These are phyloP conservation scores for Halictus quadricinctus DNA, from an alignment of 2,888 invertebrate species.

Conservation along the genomic window DNA sequence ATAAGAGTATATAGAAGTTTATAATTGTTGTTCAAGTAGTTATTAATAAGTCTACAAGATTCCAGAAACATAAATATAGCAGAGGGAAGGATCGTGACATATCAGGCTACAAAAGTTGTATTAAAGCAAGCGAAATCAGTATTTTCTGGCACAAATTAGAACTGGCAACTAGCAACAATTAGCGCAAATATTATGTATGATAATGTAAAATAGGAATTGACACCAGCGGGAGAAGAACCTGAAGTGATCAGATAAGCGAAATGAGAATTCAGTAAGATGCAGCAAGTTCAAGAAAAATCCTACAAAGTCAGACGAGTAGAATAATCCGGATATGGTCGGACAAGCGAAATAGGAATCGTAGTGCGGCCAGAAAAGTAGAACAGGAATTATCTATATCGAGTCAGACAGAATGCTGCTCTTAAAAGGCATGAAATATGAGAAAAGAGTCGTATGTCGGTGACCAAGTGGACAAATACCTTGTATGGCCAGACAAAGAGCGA, in stretches of 20 bases:
- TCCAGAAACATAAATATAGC: too few relatives aligned
- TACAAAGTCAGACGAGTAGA: not conserved
- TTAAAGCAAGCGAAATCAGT: not conserved
- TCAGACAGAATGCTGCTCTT: not conserved
- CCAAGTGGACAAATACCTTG: conserved; percentile 3
- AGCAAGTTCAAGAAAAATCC: not conserved
- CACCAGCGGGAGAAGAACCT: not conserved
- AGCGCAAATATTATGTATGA: not conserved
- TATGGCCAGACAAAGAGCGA: not conserved
- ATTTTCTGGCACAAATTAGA: not conserved
- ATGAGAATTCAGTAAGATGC: not conserved
- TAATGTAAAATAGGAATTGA: not conserved
- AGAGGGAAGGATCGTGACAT: too few relatives aligned
- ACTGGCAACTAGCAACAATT: not conserved
- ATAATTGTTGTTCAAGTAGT: too few relatives aligned
- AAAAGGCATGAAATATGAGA: not conserved
- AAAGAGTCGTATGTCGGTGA: not conserved
- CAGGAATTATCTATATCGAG: not conserved
- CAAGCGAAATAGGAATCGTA: not conserved
- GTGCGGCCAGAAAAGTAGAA: not conserved
- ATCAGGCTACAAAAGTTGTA: not conserved
- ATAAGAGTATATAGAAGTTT: too few relatives aligned
- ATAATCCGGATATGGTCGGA: not conserved
- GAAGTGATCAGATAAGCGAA: not conserved
- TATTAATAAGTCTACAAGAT: too few relatives aligned